Evolutionary conservation across 2,113 vertebrate genomes (phyloP), one percentile per base, ranked within the genome.

Genomic region (Equus quagga): DNA sequence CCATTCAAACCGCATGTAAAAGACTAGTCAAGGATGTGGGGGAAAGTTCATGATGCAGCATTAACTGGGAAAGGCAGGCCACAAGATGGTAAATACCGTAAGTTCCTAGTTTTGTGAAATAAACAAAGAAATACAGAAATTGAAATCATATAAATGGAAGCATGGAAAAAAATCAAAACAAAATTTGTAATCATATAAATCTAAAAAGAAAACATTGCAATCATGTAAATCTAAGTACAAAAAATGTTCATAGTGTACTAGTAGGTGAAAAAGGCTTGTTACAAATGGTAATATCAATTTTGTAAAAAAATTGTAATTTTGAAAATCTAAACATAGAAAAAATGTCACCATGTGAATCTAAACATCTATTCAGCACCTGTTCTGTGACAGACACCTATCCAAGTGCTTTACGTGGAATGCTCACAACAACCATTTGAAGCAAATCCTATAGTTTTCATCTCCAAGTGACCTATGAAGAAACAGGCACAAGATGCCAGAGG

Each of bases 61-160:
- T 0, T 6, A 33, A 23, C n/a, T 44, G 46, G 44, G 13, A 91
- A 89, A 86, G 18, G 9, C 67, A 41, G 69, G 64, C 33, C 26
- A 9, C 54, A 75, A 85, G 28, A 60, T 14, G 12, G n/a, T 3
- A 69, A 79, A 28, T 23, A 1, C 81, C 10, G 2, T 3, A 24
- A 81, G 79, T n/a, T 75, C 33, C 23, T 15, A 19, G 28, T 58
- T 97, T 58, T 72, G 58, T 64, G 44, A 86, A 79, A 83, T 23
- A 79, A 80, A 60, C 23, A 67, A 19, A 76, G 5, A 90, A 58
- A 31, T 8, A 24, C n/a, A 56, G 54, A 46, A 46, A 72, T 0
- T 21, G 58, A 67, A 54, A 73, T 60, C 21, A 62, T 13, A 1
- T 58, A 56, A 23, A 64, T 41, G 23, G n/a, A 87, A 70, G 72